These are phyloP conservation scores for Mesorhabditis sp. DNA, from an alignment of 2,888 invertebrate species.

Conservation along the genomic window DNA sequence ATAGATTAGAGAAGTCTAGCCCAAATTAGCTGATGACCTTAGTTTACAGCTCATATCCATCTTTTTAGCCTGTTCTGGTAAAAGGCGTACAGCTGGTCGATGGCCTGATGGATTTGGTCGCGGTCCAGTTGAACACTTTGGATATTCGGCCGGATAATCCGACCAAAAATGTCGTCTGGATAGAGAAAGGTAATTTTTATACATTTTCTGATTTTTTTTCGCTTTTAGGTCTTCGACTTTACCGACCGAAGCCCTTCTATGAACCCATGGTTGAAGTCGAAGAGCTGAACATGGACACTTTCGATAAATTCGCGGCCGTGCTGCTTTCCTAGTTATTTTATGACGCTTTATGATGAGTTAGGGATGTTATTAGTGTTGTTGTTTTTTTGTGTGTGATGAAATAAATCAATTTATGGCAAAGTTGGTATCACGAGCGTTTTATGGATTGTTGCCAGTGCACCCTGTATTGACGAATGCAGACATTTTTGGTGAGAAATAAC, in stretches of 20 bases:
- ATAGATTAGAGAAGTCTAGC: conserved; percentile 7
- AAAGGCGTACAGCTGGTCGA: conserved; percentile 52
- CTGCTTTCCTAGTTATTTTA: conserved; percentile 20
- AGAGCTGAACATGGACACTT: conserved; percentile 48
- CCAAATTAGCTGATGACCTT: too few relatives aligned
- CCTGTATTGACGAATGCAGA: background rate
- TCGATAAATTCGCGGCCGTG: conserved; percentile 45
- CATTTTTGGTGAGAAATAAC: background rate
- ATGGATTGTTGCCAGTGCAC: background rate
- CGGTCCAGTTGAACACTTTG: conserved; percentile 52
- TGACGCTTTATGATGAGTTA: background rate
- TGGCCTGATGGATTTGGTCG: conserved; percentile 51
- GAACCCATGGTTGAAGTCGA: conserved; percentile 45
- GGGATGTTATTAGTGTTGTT: background rate
- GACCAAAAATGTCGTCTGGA: conserved; percentile 52
- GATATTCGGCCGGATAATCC: conserved; percentile 59
- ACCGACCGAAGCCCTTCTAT: conserved; percentile 47
- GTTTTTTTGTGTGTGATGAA: background rate
- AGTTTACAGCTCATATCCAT: background rate
- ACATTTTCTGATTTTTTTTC: background rate
- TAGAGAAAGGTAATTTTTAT: conserved; percentile 42
- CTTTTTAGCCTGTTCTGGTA: conserved; percentile 20
- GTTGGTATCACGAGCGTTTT: background rate
- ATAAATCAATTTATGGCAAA: background rate
- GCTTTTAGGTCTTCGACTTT: conserved; percentile 43